Conservation (phyloP, 64 coral and sea anemone species). For the Anthopleura sola region DNA sequence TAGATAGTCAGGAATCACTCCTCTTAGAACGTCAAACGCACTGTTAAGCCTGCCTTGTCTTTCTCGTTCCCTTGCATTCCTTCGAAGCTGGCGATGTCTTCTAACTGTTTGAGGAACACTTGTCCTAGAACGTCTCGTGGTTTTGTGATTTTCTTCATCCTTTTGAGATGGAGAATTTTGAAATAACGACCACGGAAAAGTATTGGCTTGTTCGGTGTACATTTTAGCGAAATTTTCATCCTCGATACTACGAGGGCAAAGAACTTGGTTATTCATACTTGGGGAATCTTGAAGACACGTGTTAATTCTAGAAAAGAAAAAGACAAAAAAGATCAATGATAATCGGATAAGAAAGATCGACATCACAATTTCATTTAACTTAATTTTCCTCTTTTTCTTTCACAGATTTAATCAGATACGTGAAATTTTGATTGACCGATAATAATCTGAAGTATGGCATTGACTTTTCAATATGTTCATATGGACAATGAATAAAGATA, state of each 20-base stretch:
- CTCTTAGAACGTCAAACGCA: constrained; percentile 92
- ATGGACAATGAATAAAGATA: background rate
- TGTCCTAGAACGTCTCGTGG: constrained; percentile 39
- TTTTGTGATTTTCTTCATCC: constrained; percentile 32
- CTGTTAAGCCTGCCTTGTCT: constrained; percentile 86
- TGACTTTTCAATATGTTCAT: constrained; percentile 5
- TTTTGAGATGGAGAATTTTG: constrained; percentile 32
- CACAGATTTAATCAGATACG: background rate
- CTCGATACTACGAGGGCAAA: constrained; percentile 12
- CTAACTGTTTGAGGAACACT: constrained; percentile 81
- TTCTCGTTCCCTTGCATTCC: constrained; percentile 95
- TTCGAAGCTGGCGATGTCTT: constrained; percentile 84
- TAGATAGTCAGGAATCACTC: constrained; percentile 96
- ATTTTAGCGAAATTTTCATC: constrained; percentile 17
- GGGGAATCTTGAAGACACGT: constrained; percentile 16
- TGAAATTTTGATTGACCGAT: background rate
- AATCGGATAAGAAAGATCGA: background rate
- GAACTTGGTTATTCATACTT: constrained; percentile 5
- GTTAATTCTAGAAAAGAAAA: background rate
- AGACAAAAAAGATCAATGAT: constrained; percentile 29
- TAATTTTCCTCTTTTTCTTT: background rate
- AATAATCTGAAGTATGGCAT: background rate
- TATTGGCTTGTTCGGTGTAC: constrained; percentile 18
- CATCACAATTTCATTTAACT: background rate
- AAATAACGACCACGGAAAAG: constrained; percentile 15